Evolutionary conservation across 2,888 invertebrate genomes (phyloP).

Genomic region (Xestia c-nigrum): DNA sequence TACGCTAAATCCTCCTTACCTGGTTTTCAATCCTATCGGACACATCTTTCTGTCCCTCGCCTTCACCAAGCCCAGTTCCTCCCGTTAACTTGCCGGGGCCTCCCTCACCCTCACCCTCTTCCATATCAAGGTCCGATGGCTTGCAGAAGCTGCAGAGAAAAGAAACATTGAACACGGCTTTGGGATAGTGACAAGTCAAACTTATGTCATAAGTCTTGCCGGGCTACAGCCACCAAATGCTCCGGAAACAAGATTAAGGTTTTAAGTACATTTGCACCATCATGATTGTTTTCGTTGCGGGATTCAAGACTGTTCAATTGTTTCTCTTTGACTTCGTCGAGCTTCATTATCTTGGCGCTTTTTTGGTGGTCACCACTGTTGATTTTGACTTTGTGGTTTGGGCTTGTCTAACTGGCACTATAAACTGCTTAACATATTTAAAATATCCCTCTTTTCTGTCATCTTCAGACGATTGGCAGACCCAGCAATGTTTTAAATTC

Average conservation of each 20-base stretch:
- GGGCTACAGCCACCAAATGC: too few relatives aligned
- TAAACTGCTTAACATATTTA: neutral
- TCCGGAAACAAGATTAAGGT: neutral
- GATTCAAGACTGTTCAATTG: neutral
- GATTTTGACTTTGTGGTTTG: too few relatives aligned
- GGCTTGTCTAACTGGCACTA: neutral
- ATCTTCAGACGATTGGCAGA: neutral
- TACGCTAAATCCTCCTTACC: conserved; percentile 67
- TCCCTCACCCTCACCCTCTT: conserved; percentile 93
- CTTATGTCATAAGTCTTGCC: neutral
- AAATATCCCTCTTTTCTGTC: neutral
- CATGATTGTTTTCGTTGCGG: neutral
- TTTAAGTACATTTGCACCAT: too few relatives aligned
- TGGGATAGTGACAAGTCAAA: neutral
- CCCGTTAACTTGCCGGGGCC: conserved; percentile 91
- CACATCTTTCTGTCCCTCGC: conserved; percentile 98
- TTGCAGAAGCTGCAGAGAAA: conserved; percentile 95
- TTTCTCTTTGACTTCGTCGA: neutral
- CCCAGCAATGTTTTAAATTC: neutral
- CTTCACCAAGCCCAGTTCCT: conserved; percentile 98
- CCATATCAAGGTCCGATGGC: conserved; percentile 95
- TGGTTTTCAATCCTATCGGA: conserved; percentile 96
- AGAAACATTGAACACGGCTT: neutral
- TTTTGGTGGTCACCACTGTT: too few relatives aligned
- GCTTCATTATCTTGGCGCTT: neutral